phyloP scores from a whole-genome alignment of 1,140 invertebrate species.

The Aphelenchoides avenae region DNA sequence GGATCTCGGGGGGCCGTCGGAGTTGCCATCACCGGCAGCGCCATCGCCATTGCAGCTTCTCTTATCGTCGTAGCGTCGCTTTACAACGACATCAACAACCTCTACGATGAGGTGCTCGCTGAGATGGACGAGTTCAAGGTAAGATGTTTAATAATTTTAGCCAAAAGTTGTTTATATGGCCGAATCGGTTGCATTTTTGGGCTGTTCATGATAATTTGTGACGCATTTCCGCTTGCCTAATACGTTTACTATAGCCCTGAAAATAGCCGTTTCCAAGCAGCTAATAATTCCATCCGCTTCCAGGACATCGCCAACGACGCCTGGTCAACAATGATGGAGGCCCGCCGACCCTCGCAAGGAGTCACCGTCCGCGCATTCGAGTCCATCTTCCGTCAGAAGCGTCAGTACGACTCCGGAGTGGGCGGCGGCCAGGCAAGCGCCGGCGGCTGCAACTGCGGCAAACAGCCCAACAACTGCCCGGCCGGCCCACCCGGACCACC shows the following conservation, averaged over 20 bases:
- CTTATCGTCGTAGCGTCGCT: conserved; percentile 27
- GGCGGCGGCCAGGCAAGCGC: background rate
- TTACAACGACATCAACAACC: conserved; percentile 32
- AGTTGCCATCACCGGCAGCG: conserved; percentile 16
- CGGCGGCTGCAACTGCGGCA: conserved; percentile 22
- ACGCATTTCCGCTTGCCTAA: too few species aligned
- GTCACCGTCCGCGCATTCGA: conserved; percentile 1
- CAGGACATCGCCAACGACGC: conserved; percentile 45
- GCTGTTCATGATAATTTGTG: too few species aligned
- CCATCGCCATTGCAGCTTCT: conserved; percentile 26
- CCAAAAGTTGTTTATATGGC: too few species aligned
- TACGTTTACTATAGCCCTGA: too few species aligned
- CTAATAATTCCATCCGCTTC: too few species aligned
- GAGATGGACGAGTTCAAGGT: conserved; percentile 40
- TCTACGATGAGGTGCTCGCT: conserved; percentile 31
- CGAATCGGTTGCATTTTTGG: too few species aligned
- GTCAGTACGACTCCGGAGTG: conserved; percentile 20
- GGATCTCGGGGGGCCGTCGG: conserved; percentile 9
- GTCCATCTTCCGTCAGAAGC: conserved; percentile 32
- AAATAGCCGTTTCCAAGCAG: too few species aligned
- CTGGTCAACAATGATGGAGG: conserved; percentile 45
- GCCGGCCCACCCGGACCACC: conserved; percentile 18
- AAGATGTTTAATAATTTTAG: too few species aligned
- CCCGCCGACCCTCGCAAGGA: too few species aligned
- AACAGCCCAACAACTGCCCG: conserved; percentile 36